A percentile compares a stretch with the other conserved stretches of the same genome.
These are phyloP conservation scores for Mugil cephalus DNA, from an alignment of 2,113 vertebrate species.

Conservation along the genomic window DNA sequence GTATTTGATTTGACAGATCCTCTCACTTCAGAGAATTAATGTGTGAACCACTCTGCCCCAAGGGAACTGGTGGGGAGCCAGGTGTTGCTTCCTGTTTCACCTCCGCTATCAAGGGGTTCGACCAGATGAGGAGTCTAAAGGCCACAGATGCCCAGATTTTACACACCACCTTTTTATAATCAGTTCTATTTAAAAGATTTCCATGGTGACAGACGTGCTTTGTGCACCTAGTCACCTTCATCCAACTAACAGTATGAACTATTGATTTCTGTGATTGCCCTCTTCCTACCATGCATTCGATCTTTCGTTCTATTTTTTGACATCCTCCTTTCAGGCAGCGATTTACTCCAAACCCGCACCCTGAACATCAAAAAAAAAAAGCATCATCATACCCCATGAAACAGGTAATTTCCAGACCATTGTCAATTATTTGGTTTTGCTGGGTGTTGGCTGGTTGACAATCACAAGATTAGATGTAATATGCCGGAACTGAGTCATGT, in stretches of 20 bases:
- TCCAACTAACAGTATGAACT: neutral
- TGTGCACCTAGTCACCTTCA: constrained; percentile 35
- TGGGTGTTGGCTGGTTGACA: neutral
- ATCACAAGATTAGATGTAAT: neutral
- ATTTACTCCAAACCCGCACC: neutral
- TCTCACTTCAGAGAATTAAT: constrained; percentile 42
- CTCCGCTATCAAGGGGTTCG: constrained; percentile 8
- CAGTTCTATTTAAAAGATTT: neutral
- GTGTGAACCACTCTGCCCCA: constrained; percentile 26
- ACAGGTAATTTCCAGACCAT: neutral
- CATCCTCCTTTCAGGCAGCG: constrained; percentile 5
- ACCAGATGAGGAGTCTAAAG: constrained; percentile 21
- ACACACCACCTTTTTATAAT: neutral
- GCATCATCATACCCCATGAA: neutral
- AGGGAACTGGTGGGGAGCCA: constrained; percentile 54
- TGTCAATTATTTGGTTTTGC: neutral
- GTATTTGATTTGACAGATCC: constrained; percentile 31
- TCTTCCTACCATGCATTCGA: constrained; percentile 25
- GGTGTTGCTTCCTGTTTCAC: constrained; percentile 48
- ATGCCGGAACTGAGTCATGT: neutral
- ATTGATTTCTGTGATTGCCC: constrained; percentile 48
- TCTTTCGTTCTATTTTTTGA: constrained; percentile 27
- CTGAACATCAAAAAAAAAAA: neutral
- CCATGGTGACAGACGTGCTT: constrained; percentile 8
- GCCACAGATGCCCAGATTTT: neutral